These are phyloP conservation scores for Centruroides sculpturatus DNA, from an alignment of 1,140 invertebrate genomes.

Conservation along the genomic window DNA sequence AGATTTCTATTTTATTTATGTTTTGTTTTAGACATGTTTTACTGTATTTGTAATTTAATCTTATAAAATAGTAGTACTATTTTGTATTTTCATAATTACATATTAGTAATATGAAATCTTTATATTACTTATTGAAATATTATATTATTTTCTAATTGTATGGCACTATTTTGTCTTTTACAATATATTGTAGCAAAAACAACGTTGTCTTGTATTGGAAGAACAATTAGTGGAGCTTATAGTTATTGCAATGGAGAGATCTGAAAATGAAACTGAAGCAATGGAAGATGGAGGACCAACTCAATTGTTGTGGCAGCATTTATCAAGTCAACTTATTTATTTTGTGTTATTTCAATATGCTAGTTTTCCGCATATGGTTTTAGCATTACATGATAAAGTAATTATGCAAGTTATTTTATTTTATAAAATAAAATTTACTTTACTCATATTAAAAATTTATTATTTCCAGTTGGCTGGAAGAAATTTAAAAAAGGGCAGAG, in stretches of 20 bases:
- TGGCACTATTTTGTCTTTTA: no score
- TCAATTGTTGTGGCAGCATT: slow-evolving; percentile 56
- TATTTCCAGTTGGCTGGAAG: slow-evolving; percentile 48
- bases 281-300: slow-evolving; percentile 12
- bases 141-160: no score
- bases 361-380: slow-evolving; percentile 80
- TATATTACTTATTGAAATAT: no score
- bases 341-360: slow-evolving; percentile 90
- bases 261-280: slow-evolving; percentile 39
- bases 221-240: slow-evolving; percentile 85
- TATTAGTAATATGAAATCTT: no score
- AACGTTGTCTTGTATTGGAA: slow-evolving; percentile 73
- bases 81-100: no score
- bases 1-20: no score
- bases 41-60: no score
- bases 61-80: no score
- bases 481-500: slow-evolving; percentile 72
- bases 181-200: slow-evolving; percentile 49
- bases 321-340: slow-evolving; percentile 90
- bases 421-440: no score
- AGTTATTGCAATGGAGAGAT: slow-evolving; percentile 79
- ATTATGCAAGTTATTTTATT: no score
- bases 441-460: not conserved
- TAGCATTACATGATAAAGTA: slow-evolving; percentile 47
- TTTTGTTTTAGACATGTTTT: no score